phyloP scores from a whole-genome alignment of 2,113 vertebrate species.

The Lathamus discolor region DNA sequence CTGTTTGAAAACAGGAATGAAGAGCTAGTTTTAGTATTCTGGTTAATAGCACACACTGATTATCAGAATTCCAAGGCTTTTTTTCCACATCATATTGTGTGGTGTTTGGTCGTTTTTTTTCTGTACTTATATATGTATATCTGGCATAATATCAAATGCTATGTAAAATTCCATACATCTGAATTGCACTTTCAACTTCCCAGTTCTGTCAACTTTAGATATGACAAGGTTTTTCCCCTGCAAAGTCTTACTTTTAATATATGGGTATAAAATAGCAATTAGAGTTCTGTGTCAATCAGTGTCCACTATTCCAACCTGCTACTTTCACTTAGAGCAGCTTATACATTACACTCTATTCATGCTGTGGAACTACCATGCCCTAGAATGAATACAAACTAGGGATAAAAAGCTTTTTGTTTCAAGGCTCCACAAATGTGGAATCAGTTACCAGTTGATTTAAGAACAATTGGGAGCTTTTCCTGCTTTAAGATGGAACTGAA shows the following conservation, averaged over 20 bases:
- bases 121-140: not conserved
- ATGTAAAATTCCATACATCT: not conserved
- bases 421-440: conserved; percentile 71
- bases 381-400: conserved; percentile 64
- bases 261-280: conserved; percentile 17
- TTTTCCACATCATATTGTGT: not conserved
- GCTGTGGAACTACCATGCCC: conserved; percentile 33
- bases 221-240: not conserved
- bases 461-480: conserved; percentile 76
- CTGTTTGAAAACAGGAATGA: not conserved
- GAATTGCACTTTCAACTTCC: not conserved
- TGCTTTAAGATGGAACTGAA: conserved; percentile 73
- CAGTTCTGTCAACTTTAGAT: not conserved
- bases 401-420: conserved; percentile 76
- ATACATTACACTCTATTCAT: conserved; percentile 35
- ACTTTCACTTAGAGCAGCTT: conserved; percentile 34
- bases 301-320: conserved; percentile 36
- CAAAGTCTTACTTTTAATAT: not conserved
- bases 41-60: not conserved
- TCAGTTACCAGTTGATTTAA: conserved; percentile 76
- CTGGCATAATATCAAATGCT: not conserved
- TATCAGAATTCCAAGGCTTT: not conserved
- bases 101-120: not conserved
- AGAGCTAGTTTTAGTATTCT: not conserved
- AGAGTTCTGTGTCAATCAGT: not conserved